A percentile compares a stretch with the other conserved stretches of the same genome.
Conservation (phyloP, 1,140 invertebrate genomes). For the Musca vetustissima region DNA sequence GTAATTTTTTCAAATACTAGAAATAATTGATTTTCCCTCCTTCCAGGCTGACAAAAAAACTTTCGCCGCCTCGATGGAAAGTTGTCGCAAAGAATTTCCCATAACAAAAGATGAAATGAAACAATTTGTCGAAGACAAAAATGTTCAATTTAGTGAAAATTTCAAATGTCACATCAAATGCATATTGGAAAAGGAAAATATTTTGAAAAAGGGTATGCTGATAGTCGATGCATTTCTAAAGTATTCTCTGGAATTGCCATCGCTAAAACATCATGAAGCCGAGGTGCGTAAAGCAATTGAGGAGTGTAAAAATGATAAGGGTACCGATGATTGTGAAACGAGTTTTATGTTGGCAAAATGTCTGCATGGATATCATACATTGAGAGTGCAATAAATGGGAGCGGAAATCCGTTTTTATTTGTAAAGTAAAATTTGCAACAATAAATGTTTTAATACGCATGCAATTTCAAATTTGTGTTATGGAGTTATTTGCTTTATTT, state of each 20-base stretch:
- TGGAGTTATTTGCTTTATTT: too few species aligned
- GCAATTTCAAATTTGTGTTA: too few species aligned
- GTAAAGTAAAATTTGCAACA: too few species aligned
- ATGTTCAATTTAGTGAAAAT: constrained; percentile 37
- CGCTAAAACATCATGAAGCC: constrained; percentile 38
- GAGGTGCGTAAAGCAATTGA: constrained; percentile 38
- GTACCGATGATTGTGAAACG: constrained; percentile 47
- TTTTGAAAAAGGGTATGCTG: constrained; percentile 41
- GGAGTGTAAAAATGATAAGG: constrained; percentile 43
- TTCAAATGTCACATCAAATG: constrained; percentile 46
- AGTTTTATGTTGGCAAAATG: constrained; percentile 46
- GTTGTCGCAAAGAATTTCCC: constrained; percentile 38
- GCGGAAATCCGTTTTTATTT: too few species aligned
- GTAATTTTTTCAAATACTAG: too few species aligned
- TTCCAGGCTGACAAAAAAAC: too few species aligned
- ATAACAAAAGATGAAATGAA: constrained; percentile 39
- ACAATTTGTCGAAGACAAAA: constrained; percentile 39
- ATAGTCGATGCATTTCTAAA: constrained; percentile 37
- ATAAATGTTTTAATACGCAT: too few species aligned
- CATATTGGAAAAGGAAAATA: constrained; percentile 46
- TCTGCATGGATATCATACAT: too few species aligned
- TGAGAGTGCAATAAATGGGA: too few species aligned
- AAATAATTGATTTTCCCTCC: too few species aligned
- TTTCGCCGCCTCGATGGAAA: neutral
- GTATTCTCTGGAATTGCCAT: constrained; percentile 35